Evolutionary conservation across 1,140 invertebrate species (phyloP).

Genomic region (Cotesia chilonis): DNA sequence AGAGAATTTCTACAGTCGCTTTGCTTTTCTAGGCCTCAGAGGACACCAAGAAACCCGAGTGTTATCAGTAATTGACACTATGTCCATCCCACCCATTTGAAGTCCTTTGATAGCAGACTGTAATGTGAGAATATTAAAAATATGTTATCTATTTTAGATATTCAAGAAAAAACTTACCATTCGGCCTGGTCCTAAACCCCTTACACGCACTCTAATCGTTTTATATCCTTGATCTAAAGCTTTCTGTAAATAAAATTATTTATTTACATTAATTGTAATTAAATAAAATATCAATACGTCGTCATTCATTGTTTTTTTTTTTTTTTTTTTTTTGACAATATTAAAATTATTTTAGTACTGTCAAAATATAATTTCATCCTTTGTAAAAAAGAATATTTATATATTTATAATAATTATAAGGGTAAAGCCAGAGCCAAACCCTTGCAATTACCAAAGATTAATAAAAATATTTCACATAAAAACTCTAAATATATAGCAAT

Average conservation of each 20-base stretch:
- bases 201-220: slow-evolving; percentile 78
- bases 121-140: slow-evolving; percentile 40
- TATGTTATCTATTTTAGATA: neutral
- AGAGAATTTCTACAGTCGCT: slow-evolving; percentile 71
- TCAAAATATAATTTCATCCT: too few relatives aligned
- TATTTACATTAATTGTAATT: too few relatives aligned
- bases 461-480: too few relatives aligned
- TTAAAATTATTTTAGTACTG: too few relatives aligned
- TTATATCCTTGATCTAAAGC: slow-evolving; percentile 76
- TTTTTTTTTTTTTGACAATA: too few relatives aligned
- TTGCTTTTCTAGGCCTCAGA: slow-evolving; percentile 77
- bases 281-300: too few relatives aligned
- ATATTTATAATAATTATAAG: too few relatives aligned
- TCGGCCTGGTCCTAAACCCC: slow-evolving; percentile 87
- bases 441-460: too few relatives aligned
- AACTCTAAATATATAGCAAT: too few relatives aligned
- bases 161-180: slow-evolving; percentile 70
- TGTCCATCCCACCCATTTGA: slow-evolving; percentile 86
- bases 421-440: too few relatives aligned
- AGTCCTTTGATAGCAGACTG: slow-evolving; percentile 93
- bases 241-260: slow-evolving; percentile 71
- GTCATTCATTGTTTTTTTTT: too few relatives aligned
- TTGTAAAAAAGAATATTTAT: too few relatives aligned
- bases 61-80: slow-evolving; percentile 89
- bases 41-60: slow-evolving; percentile 84